Conservation (phyloP, 2,113 vertebrate species). For the Ameiurus melas region DNA sequence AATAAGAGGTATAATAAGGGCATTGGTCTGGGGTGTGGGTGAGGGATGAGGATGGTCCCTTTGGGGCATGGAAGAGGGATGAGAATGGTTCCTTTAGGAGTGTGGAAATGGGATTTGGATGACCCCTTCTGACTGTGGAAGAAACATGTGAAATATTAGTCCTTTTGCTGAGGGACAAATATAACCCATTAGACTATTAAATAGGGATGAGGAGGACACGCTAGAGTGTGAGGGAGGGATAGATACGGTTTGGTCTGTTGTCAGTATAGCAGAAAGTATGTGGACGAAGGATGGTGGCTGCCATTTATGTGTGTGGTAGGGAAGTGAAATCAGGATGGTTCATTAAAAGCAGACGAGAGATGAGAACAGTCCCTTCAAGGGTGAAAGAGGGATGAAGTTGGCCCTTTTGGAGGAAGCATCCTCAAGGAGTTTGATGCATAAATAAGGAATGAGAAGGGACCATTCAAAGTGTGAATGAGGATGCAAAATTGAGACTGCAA, state of each 20-base stretch:
- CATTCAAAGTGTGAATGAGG: not conserved
- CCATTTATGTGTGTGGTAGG: not conserved
- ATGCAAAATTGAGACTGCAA: not conserved
- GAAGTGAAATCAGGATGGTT: not conserved
- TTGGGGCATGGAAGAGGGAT: not conserved
- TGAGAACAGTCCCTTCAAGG: not conserved
- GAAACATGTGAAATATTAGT: not conserved
- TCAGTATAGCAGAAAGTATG: not conserved
- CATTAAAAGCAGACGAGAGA: not conserved
- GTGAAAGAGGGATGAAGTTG: not conserved
- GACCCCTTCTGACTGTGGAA: not conserved
- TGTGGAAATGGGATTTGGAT: slow-evolving; percentile 11
- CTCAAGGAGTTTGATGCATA: not conserved
- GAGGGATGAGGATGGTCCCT: not conserved
- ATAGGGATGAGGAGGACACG: not conserved
- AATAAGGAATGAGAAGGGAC: not conserved
- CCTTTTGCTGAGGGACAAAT: not conserved
- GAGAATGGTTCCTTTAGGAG: not conserved
- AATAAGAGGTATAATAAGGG: slow-evolving; percentile 13
- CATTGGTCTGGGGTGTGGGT: not conserved
- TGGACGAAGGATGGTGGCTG: not conserved
- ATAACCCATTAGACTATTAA: not conserved
- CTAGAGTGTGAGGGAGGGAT: not conserved
- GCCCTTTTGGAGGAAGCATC: not conserved
- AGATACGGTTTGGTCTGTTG: not conserved